phyloP scores from a whole-genome alignment of 2,113 vertebrate genomes.

The Podocnemis expansa region DNA sequence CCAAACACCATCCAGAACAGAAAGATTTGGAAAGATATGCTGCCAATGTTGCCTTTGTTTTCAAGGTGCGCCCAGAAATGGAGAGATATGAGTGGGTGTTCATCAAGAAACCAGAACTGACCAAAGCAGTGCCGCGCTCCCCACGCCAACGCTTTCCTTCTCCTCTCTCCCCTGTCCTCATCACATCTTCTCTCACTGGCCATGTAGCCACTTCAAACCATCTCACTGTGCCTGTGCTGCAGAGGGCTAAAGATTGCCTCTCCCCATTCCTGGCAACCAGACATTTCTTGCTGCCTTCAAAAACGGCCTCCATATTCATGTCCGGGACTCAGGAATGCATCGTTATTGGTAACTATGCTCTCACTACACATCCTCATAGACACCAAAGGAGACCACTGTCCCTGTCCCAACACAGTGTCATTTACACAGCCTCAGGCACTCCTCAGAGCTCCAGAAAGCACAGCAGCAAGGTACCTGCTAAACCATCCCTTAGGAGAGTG shows the following conservation, averaged over 20 bases:
- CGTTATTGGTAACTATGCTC: slow-evolving; percentile 78
- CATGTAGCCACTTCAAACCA: slow-evolving; percentile 56
- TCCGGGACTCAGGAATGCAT: slow-evolving; percentile 75
- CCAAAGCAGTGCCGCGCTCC: slow-evolving; percentile 66
- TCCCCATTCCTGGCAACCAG: slow-evolving; percentile 75
- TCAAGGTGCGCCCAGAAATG: slow-evolving; percentile 82
- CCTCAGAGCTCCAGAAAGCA: background rate
- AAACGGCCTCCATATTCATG: slow-evolving; percentile 84
- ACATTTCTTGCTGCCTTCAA: slow-evolving; percentile 77
- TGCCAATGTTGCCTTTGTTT: background rate
- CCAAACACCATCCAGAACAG: background rate
- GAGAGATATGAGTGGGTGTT: slow-evolving; percentile 85
- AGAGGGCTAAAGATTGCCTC: slow-evolving; percentile 47
- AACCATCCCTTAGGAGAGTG: background rate
- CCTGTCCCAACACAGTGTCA: background rate
- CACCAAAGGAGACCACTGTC: fast-evolving
- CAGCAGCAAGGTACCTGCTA: fast-evolving
- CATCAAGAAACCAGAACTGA: slow-evolving; percentile 78
- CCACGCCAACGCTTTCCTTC: slow-evolving; percentile 11
- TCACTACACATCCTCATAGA: fast-evolving
- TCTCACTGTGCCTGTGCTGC: slow-evolving; percentile 65
- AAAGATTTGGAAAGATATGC: background rate
- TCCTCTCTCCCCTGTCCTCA: background rate
- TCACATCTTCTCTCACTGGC: slow-evolving; percentile 25
- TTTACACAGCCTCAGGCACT: background rate